Percentiles rank a stretch among this genome's conserved stretches.
Conservation (phyloP, 2,797 vertebrate species). For the Poeciliopsis turneri region DNA sequence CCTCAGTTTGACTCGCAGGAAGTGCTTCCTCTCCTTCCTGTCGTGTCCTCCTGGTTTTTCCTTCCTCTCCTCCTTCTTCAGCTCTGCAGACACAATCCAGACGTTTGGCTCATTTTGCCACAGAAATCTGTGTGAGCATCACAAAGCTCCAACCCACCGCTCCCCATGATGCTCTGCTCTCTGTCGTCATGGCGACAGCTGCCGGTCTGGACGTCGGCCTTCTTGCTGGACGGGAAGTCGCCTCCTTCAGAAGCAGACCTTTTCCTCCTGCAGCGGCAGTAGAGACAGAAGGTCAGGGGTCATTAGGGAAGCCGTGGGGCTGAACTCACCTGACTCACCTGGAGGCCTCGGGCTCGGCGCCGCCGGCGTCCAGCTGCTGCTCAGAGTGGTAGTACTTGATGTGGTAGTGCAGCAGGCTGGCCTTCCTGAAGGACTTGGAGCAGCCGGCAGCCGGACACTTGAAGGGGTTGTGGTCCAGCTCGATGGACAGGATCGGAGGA, state of each 20-base stretch:
- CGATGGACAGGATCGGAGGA: slow-evolving; percentile 87
- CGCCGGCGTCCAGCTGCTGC: slow-evolving; percentile 74
- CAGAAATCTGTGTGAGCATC: background rate
- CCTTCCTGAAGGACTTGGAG: slow-evolving; percentile 95
- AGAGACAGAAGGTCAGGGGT: background rate
- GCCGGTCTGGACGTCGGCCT: slow-evolving; percentile 73
- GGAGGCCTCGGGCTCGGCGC: slow-evolving; percentile 22
- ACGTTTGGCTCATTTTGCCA: background rate
- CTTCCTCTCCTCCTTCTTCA: slow-evolving; percentile 66
- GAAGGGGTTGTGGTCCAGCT: slow-evolving; percentile 94
- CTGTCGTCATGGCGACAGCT: slow-evolving; percentile 69
- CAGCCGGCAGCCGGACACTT: slow-evolving; percentile 92
- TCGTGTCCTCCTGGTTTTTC: slow-evolving; percentile 79
- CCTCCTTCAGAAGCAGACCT: slow-evolving; percentile 55
- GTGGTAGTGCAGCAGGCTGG: slow-evolving; percentile 94
- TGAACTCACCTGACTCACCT: slow-evolving; percentile 40
- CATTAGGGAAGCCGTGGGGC: too few species aligned
- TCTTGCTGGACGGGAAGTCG: slow-evolving; percentile 73
- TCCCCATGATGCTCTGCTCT: slow-evolving; percentile 61
- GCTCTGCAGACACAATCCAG: slow-evolving; percentile 53
- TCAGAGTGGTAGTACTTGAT: slow-evolving; percentile 98
- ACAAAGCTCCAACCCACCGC: slow-evolving; percentile 66
- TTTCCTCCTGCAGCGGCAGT: slow-evolving; percentile 54
- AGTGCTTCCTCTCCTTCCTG: slow-evolving; percentile 87
- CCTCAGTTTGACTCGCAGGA: slow-evolving; percentile 89